These are phyloP conservation scores for Trissolcus brochymenae DNA, from an alignment of 2,888 invertebrate genomes.

Conservation along the genomic window DNA sequence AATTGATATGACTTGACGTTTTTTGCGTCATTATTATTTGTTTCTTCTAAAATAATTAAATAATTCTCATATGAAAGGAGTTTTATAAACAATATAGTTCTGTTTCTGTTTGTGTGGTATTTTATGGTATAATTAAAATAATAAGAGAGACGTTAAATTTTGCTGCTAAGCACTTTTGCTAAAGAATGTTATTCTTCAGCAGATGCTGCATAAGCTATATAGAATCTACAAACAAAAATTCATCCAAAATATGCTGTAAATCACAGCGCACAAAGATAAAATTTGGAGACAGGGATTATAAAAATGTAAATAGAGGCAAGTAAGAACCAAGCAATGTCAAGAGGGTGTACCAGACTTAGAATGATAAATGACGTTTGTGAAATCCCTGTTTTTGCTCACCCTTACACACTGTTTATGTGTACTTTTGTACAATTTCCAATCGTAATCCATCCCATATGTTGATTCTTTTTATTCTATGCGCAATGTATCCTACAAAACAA, in stretches of 20 bases:
- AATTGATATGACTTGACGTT: too few species aligned
- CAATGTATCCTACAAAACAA: not conserved
- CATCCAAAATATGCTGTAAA: constrained; percentile 3
- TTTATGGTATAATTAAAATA: too few species aligned
- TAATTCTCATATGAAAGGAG: too few species aligned
- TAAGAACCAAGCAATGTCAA: constrained; percentile 16
- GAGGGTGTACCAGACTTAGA: constrained; percentile 34
- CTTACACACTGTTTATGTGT: constrained; percentile 47
- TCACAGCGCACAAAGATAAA: constrained; percentile 12
- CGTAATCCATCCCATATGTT: constrained; percentile 57
- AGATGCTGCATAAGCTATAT: too few species aligned
- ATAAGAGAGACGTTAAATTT: too few species aligned
- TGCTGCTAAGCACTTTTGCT: too few species aligned
- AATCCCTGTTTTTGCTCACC: constrained; percentile 52
- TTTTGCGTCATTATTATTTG: too few species aligned
- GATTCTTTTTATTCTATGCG: constrained; percentile 5
- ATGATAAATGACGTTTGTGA: constrained; percentile 50
- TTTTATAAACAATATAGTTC: too few species aligned
- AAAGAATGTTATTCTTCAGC: too few species aligned
- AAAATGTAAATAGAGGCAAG: constrained; percentile 37
- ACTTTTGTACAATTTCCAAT: constrained; percentile 52
- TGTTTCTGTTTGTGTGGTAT: too few species aligned
- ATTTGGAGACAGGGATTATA: constrained; percentile 27
- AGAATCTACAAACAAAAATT: too few species aligned
- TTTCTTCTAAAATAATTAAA: too few species aligned